Conservation (phyloP, 2,888 invertebrate species). For the Lycia hirtaria region DNA sequence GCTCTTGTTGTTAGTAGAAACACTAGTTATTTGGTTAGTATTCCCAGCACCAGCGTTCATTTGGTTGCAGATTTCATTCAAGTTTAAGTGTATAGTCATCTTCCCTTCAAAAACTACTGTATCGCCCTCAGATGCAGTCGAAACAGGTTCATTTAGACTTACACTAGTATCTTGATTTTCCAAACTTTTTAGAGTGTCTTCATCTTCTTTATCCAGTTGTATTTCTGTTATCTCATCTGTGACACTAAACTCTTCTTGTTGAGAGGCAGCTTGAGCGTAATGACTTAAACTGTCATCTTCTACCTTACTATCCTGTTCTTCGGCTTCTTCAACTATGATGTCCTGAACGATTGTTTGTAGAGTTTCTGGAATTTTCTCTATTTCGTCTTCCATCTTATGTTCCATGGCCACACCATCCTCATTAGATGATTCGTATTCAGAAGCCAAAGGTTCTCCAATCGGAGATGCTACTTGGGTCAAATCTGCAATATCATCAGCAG, state of each 20-base stretch:
- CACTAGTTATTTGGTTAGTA: slow-evolving; percentile 67
- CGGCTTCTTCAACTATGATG: slow-evolving; percentile 76
- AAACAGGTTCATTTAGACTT: slow-evolving; percentile 82
- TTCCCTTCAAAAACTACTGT: slow-evolving; percentile 84
- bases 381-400: slow-evolving; percentile 63
- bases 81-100: slow-evolving; percentile 83
- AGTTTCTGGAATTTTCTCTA: slow-evolving; percentile 54
- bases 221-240: slow-evolving; percentile 80
- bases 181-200: slow-evolving; percentile 82
- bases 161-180: slow-evolving; percentile 84
- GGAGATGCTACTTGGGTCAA: slow-evolving; percentile 79
- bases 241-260: slow-evolving; percentile 74
- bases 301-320: slow-evolving; percentile 71
- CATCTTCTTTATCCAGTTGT: slow-evolving; percentile 82
- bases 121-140: slow-evolving; percentile 78
- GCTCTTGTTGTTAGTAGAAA: slow-evolving; percentile 75
- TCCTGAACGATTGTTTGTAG: slow-evolving; percentile 63
- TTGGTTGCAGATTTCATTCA: slow-evolving; percentile 82
- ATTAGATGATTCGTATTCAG: slow-evolving; percentile 79
- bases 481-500: slow-evolving; percentile 90
- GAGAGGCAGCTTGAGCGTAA: slow-evolving; percentile 75
- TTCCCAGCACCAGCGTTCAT: slow-evolving; percentile 77
- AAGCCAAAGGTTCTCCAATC: slow-evolving; percentile 74
- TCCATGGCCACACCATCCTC: slow-evolving; percentile 69
- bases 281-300: slow-evolving; percentile 79